These are phyloP conservation scores for Centropus unirufus DNA, from an alignment of 2,113 vertebrate genomes.

Conservation along the genomic window DNA sequence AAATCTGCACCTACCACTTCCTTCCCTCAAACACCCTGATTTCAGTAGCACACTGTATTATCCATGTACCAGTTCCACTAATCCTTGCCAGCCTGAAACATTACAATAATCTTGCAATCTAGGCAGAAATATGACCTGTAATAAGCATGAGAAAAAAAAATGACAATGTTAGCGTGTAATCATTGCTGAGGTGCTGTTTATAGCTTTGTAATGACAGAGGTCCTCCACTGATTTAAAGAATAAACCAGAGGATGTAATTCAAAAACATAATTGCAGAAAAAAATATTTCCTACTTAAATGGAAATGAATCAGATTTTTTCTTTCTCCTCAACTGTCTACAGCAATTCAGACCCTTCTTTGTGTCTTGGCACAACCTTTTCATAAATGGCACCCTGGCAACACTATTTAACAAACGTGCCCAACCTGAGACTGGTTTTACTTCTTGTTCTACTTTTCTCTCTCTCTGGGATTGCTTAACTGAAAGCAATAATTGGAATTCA, in stretches of 20 bases:
- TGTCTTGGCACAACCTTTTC: not conserved
- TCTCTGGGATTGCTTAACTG: not conserved
- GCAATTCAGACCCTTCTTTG: not conserved
- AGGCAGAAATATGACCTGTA: not conserved
- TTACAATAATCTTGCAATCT: not conserved
- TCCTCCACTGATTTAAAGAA: not conserved
- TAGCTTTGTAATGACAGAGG: not conserved
- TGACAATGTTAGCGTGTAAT: not conserved
- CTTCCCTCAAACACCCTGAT: not conserved
- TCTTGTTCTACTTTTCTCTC: not conserved
- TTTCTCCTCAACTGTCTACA: not conserved
- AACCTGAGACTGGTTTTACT: not conserved
- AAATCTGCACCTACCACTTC: not conserved
- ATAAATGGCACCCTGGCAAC: not conserved
- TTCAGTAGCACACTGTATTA: not conserved
- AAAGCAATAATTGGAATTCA: not conserved
- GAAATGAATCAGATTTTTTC: not conserved
- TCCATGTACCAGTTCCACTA: constrained; percentile 34
- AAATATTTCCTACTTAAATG: not conserved
- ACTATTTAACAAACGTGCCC: not conserved
- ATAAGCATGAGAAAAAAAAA: not conserved
- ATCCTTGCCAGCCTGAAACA: not conserved
- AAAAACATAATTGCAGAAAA: not conserved
- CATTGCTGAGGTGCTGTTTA: not conserved
- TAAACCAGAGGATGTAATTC: not conserved